phyloP scores from a whole-genome alignment of 2,113 vertebrate species.

The Rutilus rutilus region DNA sequence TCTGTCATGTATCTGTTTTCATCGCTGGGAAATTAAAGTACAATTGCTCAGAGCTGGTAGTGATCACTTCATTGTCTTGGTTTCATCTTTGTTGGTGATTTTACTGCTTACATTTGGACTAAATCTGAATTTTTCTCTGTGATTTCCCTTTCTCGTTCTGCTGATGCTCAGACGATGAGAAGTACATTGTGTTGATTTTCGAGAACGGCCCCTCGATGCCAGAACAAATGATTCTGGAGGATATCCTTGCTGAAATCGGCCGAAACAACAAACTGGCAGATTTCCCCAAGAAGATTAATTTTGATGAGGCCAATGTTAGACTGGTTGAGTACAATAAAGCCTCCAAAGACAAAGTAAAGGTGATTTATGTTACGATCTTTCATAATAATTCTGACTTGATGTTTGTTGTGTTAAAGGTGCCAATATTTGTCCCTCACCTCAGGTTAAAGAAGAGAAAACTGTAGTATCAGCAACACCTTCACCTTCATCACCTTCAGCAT shows the following conservation, averaged over 20 bases:
- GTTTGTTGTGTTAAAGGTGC: neutral
- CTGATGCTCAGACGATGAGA: constrained; percentile 84
- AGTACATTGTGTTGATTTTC: constrained; percentile 95
- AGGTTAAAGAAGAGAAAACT: constrained; percentile 46
- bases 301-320: constrained; percentile 92
- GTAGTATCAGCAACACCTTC: neutral
- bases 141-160: neutral
- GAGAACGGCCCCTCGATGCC: constrained; percentile 86
- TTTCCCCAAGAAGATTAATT: constrained; percentile 88
- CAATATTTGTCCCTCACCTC: neutral
- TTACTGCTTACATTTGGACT: neutral
- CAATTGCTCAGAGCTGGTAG: neutral
- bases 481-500: neutral
- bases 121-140: neutral
- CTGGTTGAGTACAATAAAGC: constrained; percentile 93
- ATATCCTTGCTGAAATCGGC: constrained; percentile 87
- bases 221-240: constrained; percentile 88
- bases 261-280: constrained; percentile 80
- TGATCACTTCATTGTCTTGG: neutral
- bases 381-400: neutral
- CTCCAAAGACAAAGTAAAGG: constrained; percentile 80
- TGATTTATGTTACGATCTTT: constrained; percentile 23
- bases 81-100: neutral
- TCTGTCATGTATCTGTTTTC: too few species aligned
- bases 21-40: too few species aligned